Evolutionary conservation across 2,888 invertebrate species (phyloP), one percentile per base, ranked within the genome.

Genomic region (Hyalella azteca): DNA sequence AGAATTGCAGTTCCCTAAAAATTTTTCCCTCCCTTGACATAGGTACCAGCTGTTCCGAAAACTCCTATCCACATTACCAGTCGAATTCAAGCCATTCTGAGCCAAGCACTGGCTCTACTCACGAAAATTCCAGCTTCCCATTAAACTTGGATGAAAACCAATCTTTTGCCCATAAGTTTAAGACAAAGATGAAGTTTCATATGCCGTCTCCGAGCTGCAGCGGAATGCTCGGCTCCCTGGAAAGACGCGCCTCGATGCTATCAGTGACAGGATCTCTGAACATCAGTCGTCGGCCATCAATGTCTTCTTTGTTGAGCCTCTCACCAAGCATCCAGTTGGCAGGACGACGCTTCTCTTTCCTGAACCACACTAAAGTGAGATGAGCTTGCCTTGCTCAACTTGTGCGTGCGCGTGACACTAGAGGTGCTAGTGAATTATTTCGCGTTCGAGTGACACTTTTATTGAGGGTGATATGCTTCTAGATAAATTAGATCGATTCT

Each of bases 331-430:
- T 78, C 39, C 66, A 59, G 40, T 66, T 78, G n/a, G 78, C 41
- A 60, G 78, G 78, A 29, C 78, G 78, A 13, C 78, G 78, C 78
- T 78, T 78, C 60, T 78, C 78, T 4, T 78, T 78, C 66, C 60
- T 40, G 40, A 26, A 41, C 26, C 60, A 66, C 26, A 26, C 66
- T 39, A 59, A 66, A 66, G 78, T 78, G 78, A 78, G 78, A 36
- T 39, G 36, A 29, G 26, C 22, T 13, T 11, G 26, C 54, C 29
- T 19, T 49, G 54, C 54, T 26, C 7, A 54, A 26, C 54, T 3
- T 29, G 3, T 54, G 2, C 1, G 4, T 7, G 0, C 4, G 9
- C 54, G 22, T 11, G 54, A 54, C 26, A 3, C 54, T 54, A 13
- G n/a, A n/a, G n/a, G n/a, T n/a, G n/a, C n/a, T n/a, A n/a, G n/a